Percentiles rank a stretch among this genome's conserved stretches.
phyloP scores from a whole-genome alignment of 2,797 vertebrate species.

The Tenualosa thibaudeaui region DNA sequence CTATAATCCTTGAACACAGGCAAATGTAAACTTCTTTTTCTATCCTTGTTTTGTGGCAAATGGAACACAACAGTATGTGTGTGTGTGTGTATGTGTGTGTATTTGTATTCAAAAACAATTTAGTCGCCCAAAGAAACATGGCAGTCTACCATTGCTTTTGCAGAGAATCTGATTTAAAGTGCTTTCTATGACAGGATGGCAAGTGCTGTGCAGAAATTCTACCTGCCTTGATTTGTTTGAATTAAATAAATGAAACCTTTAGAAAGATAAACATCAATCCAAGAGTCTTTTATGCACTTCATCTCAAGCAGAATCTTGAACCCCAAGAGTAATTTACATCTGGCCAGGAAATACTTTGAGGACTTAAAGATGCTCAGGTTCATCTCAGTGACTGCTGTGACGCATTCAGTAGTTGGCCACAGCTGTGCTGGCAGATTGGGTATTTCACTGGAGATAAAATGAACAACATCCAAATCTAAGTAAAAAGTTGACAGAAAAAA shows the following conservation, averaged over 20 bases:
- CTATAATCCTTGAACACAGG: slow-evolving; percentile 55
- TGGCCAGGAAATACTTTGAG: no score
- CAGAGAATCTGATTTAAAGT: slow-evolving; percentile 12
- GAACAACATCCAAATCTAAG: not conserved
- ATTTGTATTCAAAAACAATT: not conserved
- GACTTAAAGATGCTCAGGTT: not conserved
- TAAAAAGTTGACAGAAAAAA: not conserved
- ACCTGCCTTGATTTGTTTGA: not conserved
- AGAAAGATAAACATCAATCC: not conserved
- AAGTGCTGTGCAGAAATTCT: not conserved
- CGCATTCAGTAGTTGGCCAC: not conserved
- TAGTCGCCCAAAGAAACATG: not conserved
- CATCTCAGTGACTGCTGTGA: not conserved
- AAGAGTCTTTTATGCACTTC: not conserved
- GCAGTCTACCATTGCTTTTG: not conserved
- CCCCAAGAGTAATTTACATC: not conserved
- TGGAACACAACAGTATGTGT: slow-evolving; percentile 25
- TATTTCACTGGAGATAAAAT: not conserved
- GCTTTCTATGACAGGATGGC: slow-evolving; percentile 15
- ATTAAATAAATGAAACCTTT: not conserved
- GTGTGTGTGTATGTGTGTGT: not conserved
- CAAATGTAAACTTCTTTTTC: slow-evolving; percentile 48
- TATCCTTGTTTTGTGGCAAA: slow-evolving; percentile 44
- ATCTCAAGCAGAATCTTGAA: not conserved
- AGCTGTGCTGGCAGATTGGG: not conserved